Evolutionary conservation across 1,140 invertebrate genomes (phyloP).

Genomic region (Aricia agestis): DNA sequence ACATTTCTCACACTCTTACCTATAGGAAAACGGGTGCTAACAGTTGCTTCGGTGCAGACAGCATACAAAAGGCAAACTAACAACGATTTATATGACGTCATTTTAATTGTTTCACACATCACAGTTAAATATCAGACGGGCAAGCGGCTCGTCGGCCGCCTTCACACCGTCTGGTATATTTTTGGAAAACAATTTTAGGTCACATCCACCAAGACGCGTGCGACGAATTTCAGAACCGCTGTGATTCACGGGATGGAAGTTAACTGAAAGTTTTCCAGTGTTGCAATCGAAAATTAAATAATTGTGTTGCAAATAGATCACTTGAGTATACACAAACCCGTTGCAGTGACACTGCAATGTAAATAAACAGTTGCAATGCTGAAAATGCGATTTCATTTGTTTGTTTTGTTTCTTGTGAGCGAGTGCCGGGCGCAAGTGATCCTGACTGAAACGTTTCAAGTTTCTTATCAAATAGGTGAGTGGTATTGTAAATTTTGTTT

Average conservation of each 20-base stretch:
- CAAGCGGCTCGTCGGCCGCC: constrained; percentile 43
- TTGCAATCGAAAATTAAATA: background rate
- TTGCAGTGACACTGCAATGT: background rate
- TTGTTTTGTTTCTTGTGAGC: constrained; percentile 16
- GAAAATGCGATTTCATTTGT: constrained; percentile 13
- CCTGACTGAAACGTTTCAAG: constrained; percentile 34
- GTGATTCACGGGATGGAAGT: constrained; percentile 28
- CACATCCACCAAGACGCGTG: constrained; percentile 41
- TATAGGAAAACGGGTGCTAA: constrained; percentile 35
- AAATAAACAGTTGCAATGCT: constrained; percentile 11
- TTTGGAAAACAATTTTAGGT: constrained; percentile 72
- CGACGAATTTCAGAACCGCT: constrained; percentile 41
- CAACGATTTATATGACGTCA: constrained; percentile 26
- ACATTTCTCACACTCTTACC: constrained; percentile 26
- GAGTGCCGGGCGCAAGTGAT: constrained; percentile 32
- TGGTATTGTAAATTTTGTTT: constrained; percentile 18
- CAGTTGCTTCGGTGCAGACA: constrained; percentile 23
- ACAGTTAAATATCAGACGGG: constrained; percentile 37
- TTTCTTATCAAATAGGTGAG: constrained; percentile 53
- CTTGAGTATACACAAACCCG: background rate
- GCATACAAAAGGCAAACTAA: constrained; percentile 26
- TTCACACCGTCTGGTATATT: constrained; percentile 60
- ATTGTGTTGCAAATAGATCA: background rate
- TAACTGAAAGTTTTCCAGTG: background rate
- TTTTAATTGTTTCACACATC: constrained; percentile 18